A percentile compares a stretch with the other conserved stretches of the same genome.
phyloP scores from a whole-genome alignment of 2,797 vertebrate genomes.

The Psittacula derbiana region DNA sequence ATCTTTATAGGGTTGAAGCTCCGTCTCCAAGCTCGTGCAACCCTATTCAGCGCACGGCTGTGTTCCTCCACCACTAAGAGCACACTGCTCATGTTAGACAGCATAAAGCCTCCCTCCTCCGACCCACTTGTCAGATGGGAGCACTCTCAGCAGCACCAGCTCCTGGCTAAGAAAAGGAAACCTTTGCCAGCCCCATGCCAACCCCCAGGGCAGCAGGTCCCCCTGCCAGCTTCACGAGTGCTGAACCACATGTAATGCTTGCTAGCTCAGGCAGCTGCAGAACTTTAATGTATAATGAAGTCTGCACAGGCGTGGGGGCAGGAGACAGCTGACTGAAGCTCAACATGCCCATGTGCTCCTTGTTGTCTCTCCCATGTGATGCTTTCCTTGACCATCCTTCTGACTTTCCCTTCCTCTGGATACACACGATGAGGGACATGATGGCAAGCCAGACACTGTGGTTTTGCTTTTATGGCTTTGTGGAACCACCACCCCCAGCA shows the following conservation, averaged over 20 bases:
- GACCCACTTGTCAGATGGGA: rapidly evolving
- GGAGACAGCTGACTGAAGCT: neutral
- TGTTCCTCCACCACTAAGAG: neutral
- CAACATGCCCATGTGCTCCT: neutral
- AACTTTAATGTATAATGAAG: neutral
- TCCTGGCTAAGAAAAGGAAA: neutral
- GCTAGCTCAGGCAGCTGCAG: neutral
- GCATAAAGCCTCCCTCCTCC: neutral
- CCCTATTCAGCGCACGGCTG: rapidly evolving
- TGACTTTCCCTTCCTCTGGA: neutral
- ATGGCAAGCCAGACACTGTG: neutral
- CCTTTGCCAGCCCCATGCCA: neutral
- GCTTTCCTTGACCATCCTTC: neutral
- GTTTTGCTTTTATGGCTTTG: neutral
- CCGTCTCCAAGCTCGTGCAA: neutral
- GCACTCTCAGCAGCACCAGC: neutral
- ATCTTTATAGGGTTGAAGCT: neutral
- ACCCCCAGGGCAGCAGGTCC: neutral
- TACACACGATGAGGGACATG: neutral
- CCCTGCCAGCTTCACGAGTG: neutral
- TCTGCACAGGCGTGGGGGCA: neutral
- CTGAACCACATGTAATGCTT: neutral
- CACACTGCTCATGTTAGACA: neutral
- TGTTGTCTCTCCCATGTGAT: neutral
- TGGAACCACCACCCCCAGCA: rapidly evolving